Conservation (phyloP, 2,888 invertebrate species). For the Agrotis segetum region DNA sequence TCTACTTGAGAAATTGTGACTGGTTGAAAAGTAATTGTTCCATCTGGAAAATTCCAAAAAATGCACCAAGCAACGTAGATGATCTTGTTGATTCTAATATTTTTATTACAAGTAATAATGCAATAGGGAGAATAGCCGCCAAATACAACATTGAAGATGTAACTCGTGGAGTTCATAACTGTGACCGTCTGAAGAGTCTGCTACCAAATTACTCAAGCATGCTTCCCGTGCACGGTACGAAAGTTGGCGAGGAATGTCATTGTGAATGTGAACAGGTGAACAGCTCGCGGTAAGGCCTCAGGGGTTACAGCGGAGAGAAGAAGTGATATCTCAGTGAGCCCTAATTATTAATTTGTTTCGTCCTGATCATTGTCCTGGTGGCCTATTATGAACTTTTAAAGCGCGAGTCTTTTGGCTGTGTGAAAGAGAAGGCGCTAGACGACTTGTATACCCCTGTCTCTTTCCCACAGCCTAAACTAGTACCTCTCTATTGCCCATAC, state of each 20-base stretch:
- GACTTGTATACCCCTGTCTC: too few relatives aligned
- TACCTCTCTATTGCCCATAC: too few relatives aligned
- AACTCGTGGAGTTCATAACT: neutral
- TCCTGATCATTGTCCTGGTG: too few relatives aligned
- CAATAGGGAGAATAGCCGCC: neutral
- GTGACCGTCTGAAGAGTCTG: neutral
- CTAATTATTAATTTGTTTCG: too few relatives aligned
- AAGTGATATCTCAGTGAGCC: too few relatives aligned
- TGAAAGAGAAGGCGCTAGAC: too few relatives aligned
- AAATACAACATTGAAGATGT: neutral
- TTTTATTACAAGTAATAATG: neutral
- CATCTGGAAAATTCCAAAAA: conserved; percentile 55
- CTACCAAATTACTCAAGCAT: neutral
- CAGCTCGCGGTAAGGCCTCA: too few relatives aligned
- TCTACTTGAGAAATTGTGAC: conserved; percentile 77
- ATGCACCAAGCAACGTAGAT: rapidly evolving
- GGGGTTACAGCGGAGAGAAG: too few relatives aligned
- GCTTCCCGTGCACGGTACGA: neutral
- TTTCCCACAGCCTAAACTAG: too few relatives aligned
- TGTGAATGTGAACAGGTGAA: too few relatives aligned
- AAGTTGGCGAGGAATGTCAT: neutral
- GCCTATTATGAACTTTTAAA: too few relatives aligned
- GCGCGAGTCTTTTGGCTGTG: too few relatives aligned
- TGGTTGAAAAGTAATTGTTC: neutral
- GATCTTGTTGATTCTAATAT: neutral